A percentile compares a stretch with the other conserved stretches of the same genome.
These are phyloP conservation scores for Nesometra sesokonis DNA, from an alignment of 35 echinoderm and acorn worm genomes.

Conservation along the genomic window DNA sequence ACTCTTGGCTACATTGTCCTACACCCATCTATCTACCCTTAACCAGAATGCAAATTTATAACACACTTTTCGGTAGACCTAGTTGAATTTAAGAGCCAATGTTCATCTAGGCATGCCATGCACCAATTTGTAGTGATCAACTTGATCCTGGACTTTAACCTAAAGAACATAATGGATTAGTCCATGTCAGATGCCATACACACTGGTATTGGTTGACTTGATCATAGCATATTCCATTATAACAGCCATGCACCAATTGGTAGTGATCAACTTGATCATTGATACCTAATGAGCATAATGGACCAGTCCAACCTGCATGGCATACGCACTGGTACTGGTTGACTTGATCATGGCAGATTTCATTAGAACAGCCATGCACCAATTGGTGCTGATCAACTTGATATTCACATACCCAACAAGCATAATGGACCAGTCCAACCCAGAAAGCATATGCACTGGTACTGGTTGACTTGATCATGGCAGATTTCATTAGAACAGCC, in stretches of 20 bases:
- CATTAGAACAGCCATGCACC: neutral
- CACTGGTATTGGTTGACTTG: neutral
- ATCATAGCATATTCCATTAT: neutral
- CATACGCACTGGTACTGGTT: neutral
- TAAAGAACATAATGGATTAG: neutral
- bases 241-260: no score
- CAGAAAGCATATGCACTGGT: constrained; percentile 26
- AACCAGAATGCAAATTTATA: no score
- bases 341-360: neutral
- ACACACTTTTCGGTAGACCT: no score
- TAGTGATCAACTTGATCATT: no score
- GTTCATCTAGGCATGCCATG: no score
- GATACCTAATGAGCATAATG: neutral
- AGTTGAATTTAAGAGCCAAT: no score
- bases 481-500: neutral
- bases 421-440: neutral
- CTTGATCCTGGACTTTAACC: no score
- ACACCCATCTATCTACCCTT: no score
- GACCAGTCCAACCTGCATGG: neutral
- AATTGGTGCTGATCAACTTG: no score
- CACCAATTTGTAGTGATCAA: no score
- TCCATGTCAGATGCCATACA: neutral
- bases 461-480: neutral
- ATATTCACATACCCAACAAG: no score
- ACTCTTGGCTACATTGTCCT: no score